Base-by-base conservation (phyloP, 2,113 vertebrate genomes). In the Bufo bufo region DNA sequence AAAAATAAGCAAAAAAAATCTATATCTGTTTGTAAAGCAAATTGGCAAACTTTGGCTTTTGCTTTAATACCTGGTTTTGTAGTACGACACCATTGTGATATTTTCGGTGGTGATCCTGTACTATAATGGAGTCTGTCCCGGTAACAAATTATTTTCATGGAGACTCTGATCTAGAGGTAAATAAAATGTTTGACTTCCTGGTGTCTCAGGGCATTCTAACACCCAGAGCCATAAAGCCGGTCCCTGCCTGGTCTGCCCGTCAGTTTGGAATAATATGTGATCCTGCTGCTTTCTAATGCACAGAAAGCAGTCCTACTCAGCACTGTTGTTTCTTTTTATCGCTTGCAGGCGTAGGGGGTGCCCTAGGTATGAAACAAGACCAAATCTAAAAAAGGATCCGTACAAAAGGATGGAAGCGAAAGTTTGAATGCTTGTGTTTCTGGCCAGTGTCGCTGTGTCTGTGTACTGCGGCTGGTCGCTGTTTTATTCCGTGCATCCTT, bases 401-500 rank as follows among this genome's bases (percentile, higher is more conserved):
- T 23, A 89, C 33, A 78, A 79, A 86, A 59, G 82, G 20, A 79
- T 43, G 54, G 58, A n/a, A 86, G 23, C 61, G 52, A 65, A 86
- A 78, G 59, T 87, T 69, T 86, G 59, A 92, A 90, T 92, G 92
- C 93, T 95, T 96, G 94, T 96, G 95, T 96, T 95, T 94, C 94
- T 93, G 94, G 95, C 94, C 93, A 94, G 92, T 93, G 92, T 94
- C 92, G 94, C 95, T 95, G 94, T 95, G 94, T 90, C 93, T 93
- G 92, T 92, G 93, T 94, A 93, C 85, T 90, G 91, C 93, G 95
- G 94, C 95, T 95, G 95, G 94, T 95, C 94, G 94, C 96, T 95
- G 95, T 96, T 96, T 96, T 95, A 95, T 95, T 96, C 95, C 95
- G 93, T 94, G 93, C 95, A 95, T 95, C 96, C 96, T 97, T 86